Conservation (phyloP, 35 echinoderm and acorn worm species). For the Apostichopus parvimensis region DNA sequence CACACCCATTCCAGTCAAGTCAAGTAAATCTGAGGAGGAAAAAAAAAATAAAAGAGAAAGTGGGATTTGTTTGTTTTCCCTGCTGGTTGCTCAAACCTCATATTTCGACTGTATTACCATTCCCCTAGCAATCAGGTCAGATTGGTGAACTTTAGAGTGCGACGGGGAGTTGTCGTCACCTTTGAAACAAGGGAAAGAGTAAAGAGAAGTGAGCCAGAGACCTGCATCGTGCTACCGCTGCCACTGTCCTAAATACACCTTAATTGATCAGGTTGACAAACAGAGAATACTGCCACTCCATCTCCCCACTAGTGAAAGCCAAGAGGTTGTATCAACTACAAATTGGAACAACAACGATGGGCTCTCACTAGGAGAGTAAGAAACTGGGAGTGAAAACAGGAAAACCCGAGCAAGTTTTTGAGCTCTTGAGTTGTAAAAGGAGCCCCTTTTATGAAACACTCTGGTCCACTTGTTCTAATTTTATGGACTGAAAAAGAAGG, state of each 20-base stretch:
- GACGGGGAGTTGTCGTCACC: not conserved
- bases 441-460: conserved; percentile 21
- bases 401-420: not conserved
- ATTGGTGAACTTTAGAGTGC: not conserved
- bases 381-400: not conserved
- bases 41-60: not conserved
- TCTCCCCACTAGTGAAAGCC: not conserved
- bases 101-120: not conserved
- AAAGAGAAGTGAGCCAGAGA: not conserved
- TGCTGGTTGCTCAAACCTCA: not conserved
- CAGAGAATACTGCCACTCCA: conserved; percentile 18
- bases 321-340: conserved; percentile 46
- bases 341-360: conserved; percentile 36
- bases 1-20: not conserved
- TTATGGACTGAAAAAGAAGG: conserved; percentile 12
- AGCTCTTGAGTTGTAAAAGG: conserved; percentile 5
- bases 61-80: conserved; percentile 16
- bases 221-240: not conserved
- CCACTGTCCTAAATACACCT: conserved; percentile 40
- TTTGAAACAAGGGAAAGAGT: not conserved
- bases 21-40: not conserved
- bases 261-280: conserved; percentile 41
- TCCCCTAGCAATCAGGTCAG: conserved; percentile 18
- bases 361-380: conserved; percentile 26
- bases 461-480: conserved; percentile 47